Base-by-base conservation (phyloP, 2,113 vertebrate species). In the Lonchura striata region DNA sequence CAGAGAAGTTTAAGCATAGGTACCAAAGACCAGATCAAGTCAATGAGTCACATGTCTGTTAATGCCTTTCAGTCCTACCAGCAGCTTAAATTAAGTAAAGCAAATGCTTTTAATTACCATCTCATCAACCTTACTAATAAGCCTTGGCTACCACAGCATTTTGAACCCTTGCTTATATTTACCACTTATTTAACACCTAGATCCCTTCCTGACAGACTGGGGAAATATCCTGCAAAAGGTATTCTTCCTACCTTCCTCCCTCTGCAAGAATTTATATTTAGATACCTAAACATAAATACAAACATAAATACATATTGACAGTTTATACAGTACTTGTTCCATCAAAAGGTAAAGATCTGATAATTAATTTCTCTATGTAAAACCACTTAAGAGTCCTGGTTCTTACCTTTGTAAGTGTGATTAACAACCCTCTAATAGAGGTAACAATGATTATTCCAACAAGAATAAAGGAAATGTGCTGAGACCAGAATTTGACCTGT, bases 401-500 rank as follows among this genome's bases (percentile, higher is more conserved):
- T 77, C 95, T 93, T 98, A 99, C 99, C 99, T 99, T 99, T 44
- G 99, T 99, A 44, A 99, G 99, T 12, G 99, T 99, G 91, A 99
- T 99, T 91, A 99, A 97, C 64, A 99, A 95, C 39, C 99, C 99
- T 95, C 99, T 98, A 86, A 99, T 99, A 50, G 99, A 99, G 15
- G 99, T 99, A 82, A 99, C 99, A 20, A 99, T 99, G 96, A 99
- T 99, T 96, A 99, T 99, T 95, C 99, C 99, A 81, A 99, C 99
- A 71, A 99, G 98, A 92, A 99, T 99, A 97, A 99, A 99, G 86
- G 99, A 99, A 94, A 99, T 99, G 88, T 99, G 99, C 79, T 99
- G 99, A 86, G 99, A 99, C 99, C 99, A 99, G 97, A 99, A 99
- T 97, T 99, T 99, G 9, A 99, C 99, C 99, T 99, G 97, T 56